Conservation (phyloP, 2,888 invertebrate genomes). For the Aelia acuminata region DNA sequence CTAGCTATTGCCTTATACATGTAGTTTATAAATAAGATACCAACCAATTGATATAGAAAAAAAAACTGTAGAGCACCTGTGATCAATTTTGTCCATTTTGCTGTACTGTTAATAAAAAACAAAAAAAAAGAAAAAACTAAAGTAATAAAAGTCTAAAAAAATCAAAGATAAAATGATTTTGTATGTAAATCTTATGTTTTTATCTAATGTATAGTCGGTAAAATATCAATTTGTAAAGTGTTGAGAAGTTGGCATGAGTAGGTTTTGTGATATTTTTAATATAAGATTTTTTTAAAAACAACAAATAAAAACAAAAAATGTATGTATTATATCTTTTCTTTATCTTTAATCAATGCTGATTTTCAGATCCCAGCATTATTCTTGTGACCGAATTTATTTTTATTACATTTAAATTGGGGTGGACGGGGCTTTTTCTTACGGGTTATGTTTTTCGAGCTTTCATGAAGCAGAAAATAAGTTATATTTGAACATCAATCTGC, state of each 20-base stretch:
- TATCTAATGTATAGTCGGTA: background rate
- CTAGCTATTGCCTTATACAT: slow-evolving; percentile 52
- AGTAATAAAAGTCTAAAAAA: background rate
- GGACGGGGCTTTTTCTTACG: slow-evolving; percentile 10
- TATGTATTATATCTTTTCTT: background rate
- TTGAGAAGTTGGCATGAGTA: background rate
- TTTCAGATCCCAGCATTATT: background rate
- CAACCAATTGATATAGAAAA: background rate
- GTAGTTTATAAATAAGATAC: slow-evolving; percentile 42
- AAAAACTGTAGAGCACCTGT: slow-evolving; percentile 55
- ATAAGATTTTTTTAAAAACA: background rate
- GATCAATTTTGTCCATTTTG: slow-evolving; percentile 52
- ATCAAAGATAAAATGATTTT: background rate
- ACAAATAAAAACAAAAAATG: slow-evolving; percentile 25
- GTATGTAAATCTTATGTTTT: background rate
- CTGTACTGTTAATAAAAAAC: background rate
- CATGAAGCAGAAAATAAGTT: slow-evolving; percentile 62
- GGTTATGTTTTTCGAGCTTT: slow-evolving; percentile 56
- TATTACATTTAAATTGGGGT: background rate
- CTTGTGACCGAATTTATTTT: background rate
- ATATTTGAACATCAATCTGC: background rate
- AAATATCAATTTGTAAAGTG: background rate
- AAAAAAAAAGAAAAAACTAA: background rate
- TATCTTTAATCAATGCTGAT: background rate
- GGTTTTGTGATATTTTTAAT: slow-evolving; percentile 50